Percentiles rank a stretch among this genome's conserved stretches.
These are phyloP conservation scores for Ips nitidus DNA, from an alignment of 1,140 invertebrate genomes.

Conservation along the genomic window DNA sequence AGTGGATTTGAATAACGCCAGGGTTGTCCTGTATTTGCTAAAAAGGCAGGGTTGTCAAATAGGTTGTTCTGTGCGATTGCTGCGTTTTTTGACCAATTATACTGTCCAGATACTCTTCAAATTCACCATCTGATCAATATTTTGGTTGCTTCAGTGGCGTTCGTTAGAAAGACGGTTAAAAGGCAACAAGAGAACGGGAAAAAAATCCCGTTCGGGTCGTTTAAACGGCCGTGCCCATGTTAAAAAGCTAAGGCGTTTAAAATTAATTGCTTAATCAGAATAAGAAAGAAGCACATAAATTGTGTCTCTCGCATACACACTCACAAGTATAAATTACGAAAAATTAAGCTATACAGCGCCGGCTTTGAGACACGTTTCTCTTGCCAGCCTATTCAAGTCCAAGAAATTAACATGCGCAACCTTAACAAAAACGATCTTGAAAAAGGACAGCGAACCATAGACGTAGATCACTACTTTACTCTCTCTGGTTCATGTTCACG, in stretches of 20 bases:
- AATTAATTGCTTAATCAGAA: conserved; percentile 39
- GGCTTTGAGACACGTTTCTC: conserved; percentile 27
- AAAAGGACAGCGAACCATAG: conserved; percentile 8
- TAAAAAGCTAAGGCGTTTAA: conserved; percentile 23
- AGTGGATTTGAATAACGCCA: too few relatives aligned
- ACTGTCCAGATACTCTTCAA: too few relatives aligned
- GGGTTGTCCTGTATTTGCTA: too few relatives aligned
- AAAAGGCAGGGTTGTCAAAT: too few relatives aligned
- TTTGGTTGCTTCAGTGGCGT: neutral
- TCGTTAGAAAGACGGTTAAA: neutral
- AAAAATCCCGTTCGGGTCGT: conserved; percentile 9
- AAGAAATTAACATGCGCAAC: conserved; percentile 34
- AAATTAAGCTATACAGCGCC: conserved; percentile 35
- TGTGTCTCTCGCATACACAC: conserved; percentile 23
- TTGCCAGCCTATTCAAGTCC: conserved; percentile 25
- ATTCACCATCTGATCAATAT: too few relatives aligned
- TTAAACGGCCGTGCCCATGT: conserved; percentile 14
- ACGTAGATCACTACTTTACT: neutral
- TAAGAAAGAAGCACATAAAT: conserved; percentile 38
- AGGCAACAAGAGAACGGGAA: neutral
- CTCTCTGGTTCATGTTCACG: neutral
- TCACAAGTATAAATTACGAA: conserved; percentile 34
- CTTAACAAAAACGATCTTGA: conserved; percentile 33
- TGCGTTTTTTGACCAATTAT: too few relatives aligned
- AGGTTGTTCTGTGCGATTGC: too few relatives aligned